Base-by-base conservation (phyloP, 2,797 vertebrate species). In the Harpagifer antarcticus region DNA sequence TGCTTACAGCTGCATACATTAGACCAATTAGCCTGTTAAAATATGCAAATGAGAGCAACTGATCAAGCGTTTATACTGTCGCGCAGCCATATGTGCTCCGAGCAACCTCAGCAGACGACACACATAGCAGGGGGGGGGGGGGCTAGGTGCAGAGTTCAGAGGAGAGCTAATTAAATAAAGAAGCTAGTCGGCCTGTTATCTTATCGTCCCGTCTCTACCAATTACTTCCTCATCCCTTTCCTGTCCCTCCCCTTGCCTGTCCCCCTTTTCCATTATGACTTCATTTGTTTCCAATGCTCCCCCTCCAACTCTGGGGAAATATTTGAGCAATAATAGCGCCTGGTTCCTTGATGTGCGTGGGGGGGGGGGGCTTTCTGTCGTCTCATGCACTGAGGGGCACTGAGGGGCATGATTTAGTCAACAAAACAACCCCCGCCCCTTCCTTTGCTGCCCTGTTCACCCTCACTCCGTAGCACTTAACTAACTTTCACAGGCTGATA, bases 401-500 rank as follows among this genome's bases (percentile, higher is more conserved):
- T 5, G 58, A 59, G 82, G 33, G 78, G 72, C 63, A 76, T 8
- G 40, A 58, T 83, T 80, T 69, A 74, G 82, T 79, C 68, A 77
- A 49, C 31, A n/a, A 60, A 54, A 27, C 16, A 19, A 3, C 43
- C n/a, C 16, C 40, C 43, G 10, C 27, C 20, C 56, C 68, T 42
- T 27, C 55, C 68, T 23, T 42, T 1, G 7, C 69, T 48, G 31
- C 74, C 72, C 72, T 33, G 49, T 57, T 75, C 79, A 60, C 69
- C 70, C 72, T 65, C 68, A 63, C 62, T 64, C 71, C 71, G 74
- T 37, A 78, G 80, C 88, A 93, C 92, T 92, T 90, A 86, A 77
- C 88, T 85, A 89, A 83, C 70, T 93, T 95, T 94, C 86, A 89
- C 88, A 91, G 89, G 86, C 89, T 93, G 88, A 90, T 94, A 88